Conservation (phyloP, 2,797 vertebrate genomes). For the Eremophila alpestris region DNA sequence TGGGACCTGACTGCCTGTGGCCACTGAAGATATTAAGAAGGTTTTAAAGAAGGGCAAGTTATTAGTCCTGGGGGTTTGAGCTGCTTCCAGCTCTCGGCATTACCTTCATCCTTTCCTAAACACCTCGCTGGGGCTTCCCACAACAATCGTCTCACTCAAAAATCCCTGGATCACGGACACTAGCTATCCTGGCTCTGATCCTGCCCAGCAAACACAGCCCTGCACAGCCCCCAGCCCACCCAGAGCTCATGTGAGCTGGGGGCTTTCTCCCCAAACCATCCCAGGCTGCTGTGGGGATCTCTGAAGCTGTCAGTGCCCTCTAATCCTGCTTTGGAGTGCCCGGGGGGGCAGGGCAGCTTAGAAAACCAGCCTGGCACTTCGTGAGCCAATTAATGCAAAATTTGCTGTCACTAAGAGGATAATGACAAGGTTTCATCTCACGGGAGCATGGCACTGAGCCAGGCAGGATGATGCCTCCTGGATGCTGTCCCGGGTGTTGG, state of each 20-base stretch:
- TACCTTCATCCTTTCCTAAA: constrained; percentile 39
- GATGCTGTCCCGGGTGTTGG: neutral
- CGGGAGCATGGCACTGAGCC: neutral
- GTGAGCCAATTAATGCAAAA: constrained; percentile 11
- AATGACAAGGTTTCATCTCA: constrained; percentile 37
- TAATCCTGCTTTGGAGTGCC: neutral
- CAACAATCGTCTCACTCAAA: neutral
- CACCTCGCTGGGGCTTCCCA: neutral
- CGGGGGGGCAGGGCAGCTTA: neutral
- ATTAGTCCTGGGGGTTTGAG: neutral
- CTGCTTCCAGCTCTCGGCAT: neutral
- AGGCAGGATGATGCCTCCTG: neutral
- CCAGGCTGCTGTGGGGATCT: neutral
- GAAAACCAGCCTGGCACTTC: neutral
- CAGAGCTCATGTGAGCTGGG: rapidly evolving
- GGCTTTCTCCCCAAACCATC: neutral
- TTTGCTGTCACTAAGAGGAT: constrained; percentile 38
- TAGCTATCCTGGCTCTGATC: neutral
- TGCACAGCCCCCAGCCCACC: neutral
- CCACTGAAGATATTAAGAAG: neutral
- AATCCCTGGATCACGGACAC: neutral
- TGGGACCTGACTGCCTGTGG: neutral
- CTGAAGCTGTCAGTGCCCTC: rapidly evolving
- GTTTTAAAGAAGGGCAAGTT: neutral
- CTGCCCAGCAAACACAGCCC: neutral